A percentile compares a stretch with the other conserved stretches of the same genome.
phyloP scores from a whole-genome alignment of 2,888 invertebrate species.

The Galeruca laticollis region DNA sequence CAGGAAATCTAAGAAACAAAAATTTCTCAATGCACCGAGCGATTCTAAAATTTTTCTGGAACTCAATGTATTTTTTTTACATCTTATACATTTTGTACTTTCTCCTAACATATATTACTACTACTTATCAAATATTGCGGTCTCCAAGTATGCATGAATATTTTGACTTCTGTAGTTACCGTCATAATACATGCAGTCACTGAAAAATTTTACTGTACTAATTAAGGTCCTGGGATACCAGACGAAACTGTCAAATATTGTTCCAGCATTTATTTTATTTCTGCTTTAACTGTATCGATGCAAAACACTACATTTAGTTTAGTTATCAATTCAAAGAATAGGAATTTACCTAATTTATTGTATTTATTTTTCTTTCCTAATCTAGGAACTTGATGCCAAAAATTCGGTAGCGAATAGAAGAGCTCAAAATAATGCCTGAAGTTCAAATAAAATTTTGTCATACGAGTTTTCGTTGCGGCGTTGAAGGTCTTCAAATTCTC shows the following conservation, averaged over 20 bases:
- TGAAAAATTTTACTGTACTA: neutral
- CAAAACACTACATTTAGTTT: slow-evolving; percentile 7
- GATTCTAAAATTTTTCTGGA: too few species aligned
- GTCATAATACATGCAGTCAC: neutral
- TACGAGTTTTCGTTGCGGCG: too few species aligned
- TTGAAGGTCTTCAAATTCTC: too few species aligned
- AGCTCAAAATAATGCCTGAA: too few species aligned
- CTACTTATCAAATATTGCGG: neutral
- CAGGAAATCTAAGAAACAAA: too few species aligned
- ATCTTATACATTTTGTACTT: neutral
- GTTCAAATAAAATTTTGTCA: too few species aligned
- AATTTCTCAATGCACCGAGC: too few species aligned
- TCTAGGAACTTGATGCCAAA: too few species aligned
- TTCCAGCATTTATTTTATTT: neutral
- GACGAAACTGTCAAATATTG: neutral
- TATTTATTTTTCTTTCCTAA: slow-evolving; percentile 21
- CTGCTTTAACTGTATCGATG: slow-evolving; percentile 10
- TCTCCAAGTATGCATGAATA: too few species aligned
- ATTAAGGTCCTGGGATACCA: neutral
- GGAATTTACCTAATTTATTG: slow-evolving; percentile 19
- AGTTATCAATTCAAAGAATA: neutral
- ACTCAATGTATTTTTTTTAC: neutral
- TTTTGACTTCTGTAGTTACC: neutral
- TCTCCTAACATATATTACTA: neutral
- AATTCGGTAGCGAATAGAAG: too few species aligned